A percentile compares a stretch with the other conserved stretches of the same genome.
Conservation (phyloP, 2,797 vertebrate genomes). For the Coranthus polyacanthus region DNA sequence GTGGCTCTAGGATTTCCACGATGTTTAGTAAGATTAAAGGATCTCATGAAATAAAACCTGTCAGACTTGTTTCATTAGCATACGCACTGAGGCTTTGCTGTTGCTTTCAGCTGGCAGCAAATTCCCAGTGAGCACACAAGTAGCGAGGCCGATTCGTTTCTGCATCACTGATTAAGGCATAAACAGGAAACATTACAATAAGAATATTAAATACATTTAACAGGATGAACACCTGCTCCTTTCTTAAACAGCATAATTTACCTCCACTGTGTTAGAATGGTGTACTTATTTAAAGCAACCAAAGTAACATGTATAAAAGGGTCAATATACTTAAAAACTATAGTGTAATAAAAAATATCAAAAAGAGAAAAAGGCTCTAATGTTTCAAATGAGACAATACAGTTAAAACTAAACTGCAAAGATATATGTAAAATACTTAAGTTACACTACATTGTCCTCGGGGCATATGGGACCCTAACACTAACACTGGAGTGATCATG, state of each 20-base stretch:
- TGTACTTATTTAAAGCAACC: background rate
- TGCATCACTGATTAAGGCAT: slow-evolving; percentile 38
- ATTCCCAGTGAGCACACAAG: slow-evolving; percentile 22
- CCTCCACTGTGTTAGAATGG: background rate
- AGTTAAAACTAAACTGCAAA: background rate
- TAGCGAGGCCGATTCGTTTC: slow-evolving; percentile 22
- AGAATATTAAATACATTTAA: background rate
- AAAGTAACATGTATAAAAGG: background rate
- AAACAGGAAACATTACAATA: slow-evolving; percentile 36
- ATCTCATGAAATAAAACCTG: slow-evolving; percentile 41
- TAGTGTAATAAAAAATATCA: background rate
- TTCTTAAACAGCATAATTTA: background rate
- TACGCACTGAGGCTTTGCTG: slow-evolving; percentile 7
- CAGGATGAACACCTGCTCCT: background rate
- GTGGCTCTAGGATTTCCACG: background rate
- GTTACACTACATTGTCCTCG: background rate
- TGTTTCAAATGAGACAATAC: no score
- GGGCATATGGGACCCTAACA: slow-evolving; percentile 9
- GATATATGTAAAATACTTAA: background rate
- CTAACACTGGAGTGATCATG: slow-evolving; percentile 26
- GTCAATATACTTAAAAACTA: background rate
- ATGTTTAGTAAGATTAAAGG: slow-evolving; percentile 30
- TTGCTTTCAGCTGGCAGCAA: slow-evolving; percentile 35
- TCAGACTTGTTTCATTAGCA: slow-evolving; percentile 44
- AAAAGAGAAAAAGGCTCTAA: background rate